Percentiles rank a stretch among this genome's conserved stretches.
These are phyloP conservation scores for Salvelinus namaycush DNA, from an alignment of 2,113 vertebrate species.

Conservation along the genomic window DNA sequence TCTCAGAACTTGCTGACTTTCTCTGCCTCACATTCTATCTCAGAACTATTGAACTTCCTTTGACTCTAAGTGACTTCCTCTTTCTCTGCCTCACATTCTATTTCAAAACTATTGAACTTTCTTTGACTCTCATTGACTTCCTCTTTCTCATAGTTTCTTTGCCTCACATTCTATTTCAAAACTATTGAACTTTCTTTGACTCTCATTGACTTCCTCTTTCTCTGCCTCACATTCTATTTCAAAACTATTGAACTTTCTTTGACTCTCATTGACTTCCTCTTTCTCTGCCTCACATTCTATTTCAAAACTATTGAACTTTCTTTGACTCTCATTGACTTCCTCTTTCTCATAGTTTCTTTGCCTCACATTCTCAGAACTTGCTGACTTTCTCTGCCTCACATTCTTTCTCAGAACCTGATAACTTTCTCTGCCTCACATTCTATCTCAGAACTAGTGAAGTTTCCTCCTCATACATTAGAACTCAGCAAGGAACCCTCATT, in stretches of 20 bases:
- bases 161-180: too few relatives aligned
- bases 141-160: too few relatives aligned
- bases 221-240: neutral
- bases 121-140: too few relatives aligned
- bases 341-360: neutral
- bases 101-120: too few relatives aligned
- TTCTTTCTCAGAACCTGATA: slow-evolving; percentile 2
- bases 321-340: too few relatives aligned
- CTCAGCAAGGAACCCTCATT: slow-evolving; percentile 1
- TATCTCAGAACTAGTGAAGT: neutral
- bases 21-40: neutral
- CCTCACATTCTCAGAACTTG: neutral
- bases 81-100: neutral
- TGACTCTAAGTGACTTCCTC: too few relatives aligned
- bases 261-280: too few relatives aligned
- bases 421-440: neutral
- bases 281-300: slow-evolving; percentile 10
- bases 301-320: too few relatives aligned
- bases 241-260: too few relatives aligned
- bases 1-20: too few relatives aligned
- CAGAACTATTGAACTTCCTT: too few relatives aligned
- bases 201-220: slow-evolving; percentile 27
- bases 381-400: slow-evolving; percentile 6
- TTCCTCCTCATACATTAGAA: neutral
- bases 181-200: slow-evolving; percentile 6